Evolutionary conservation across 2,888 invertebrate species (phyloP), one percentile per base, ranked within the genome.

Genomic region (Mellilla xanthometata): DNA sequence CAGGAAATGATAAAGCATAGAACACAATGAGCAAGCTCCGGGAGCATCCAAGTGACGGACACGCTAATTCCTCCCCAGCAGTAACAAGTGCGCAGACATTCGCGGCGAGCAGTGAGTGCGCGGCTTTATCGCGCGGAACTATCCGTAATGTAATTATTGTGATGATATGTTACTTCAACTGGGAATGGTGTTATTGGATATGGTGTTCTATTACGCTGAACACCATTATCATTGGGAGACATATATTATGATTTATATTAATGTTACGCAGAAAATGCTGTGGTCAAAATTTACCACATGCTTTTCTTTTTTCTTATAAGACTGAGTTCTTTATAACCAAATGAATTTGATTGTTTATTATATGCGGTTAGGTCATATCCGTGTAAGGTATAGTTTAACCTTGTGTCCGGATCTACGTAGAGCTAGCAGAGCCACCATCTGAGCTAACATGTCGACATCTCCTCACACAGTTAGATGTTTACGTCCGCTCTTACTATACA

Each of bases 111-210:
- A 42, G 47, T 44, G 42, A 49, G 50, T 22, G 28, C 40, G 19
- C 7, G 32, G 57, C 26, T 49, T 48, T 49, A 51, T 52, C 42
- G 51, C 28, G 31, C 33, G 49, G 54, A 54, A 53, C 47, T 58
- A 56, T 56, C 38, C 48, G 39, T 54, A 54, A 57, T 57, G 52
- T 45, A 49, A 57, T 57, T 42, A 54, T 43, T 35, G 23, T 10
- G 32, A 47, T 41, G 32, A 38, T 41, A 13, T 24, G 32, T 47
- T n/a, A n/a, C n/a, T n/a, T n/a, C n/a, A n/a, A n/a, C n/a, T n/a
- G n/a, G n/a, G n/a, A n/a, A n/a, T n/a, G n/a, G n/a, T n/a, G n/a
- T n/a, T n/a, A n/a, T n/a, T n/a, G n/a, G n/a, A n/a, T n/a, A n/a
- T n/a, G n/a, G n/a, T n/a, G n/a, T n/a, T n/a, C n/a, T n/a, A n/a